A percentile compares a stretch with the other conserved stretches of the same genome.
Evolutionary conservation across 2,888 invertebrate species (phyloP).

Genomic region (Lasioglossum malachurum): DNA sequence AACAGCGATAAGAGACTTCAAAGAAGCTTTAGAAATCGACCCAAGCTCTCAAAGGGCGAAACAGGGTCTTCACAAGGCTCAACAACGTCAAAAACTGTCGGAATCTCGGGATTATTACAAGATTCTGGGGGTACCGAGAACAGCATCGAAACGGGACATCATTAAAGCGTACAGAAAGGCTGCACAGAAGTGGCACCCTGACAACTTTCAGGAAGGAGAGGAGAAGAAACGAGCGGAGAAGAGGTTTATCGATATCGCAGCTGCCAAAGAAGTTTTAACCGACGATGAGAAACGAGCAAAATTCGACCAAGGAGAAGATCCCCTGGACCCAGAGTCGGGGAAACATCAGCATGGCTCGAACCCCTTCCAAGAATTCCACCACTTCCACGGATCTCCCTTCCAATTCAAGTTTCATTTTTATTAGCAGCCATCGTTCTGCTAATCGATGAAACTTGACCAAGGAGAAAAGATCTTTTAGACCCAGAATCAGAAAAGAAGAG

Average conservation of each 20-base stretch:
- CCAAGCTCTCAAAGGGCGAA: conserved; percentile 92
- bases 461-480: not conserved
- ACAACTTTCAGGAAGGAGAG: conserved; percentile 93
- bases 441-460: not conserved
- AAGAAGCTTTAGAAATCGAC: conserved; percentile 94
- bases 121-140: conserved; percentile 95
- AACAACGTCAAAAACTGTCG: conserved; percentile 96
- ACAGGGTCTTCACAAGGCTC: conserved; percentile 95
- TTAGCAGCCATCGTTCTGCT: conserved; percentile 82
- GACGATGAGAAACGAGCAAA: conserved; percentile 96
- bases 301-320: conserved; percentile 98
- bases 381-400: conserved; percentile 93
- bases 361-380: conserved; percentile 89
- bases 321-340: conserved; percentile 96
- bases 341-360: conserved; percentile 88
- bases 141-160: conserved; percentile 96
- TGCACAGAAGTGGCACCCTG: conserved; percentile 99
- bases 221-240: conserved; percentile 98
- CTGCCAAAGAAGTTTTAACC: conserved; percentile 98
- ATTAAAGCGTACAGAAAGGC: conserved; percentile 98
- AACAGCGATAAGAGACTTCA: conserved; percentile 93
- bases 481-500: not conserved
- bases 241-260: conserved; percentile 99
- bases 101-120: conserved; percentile 99
- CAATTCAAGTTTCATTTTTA: conserved; percentile 99